A percentile compares a stretch with the other conserved stretches of the same genome.
Evolutionary conservation across 1,140 invertebrate species (phyloP).

Genomic region (Lepidostoma basale): DNA sequence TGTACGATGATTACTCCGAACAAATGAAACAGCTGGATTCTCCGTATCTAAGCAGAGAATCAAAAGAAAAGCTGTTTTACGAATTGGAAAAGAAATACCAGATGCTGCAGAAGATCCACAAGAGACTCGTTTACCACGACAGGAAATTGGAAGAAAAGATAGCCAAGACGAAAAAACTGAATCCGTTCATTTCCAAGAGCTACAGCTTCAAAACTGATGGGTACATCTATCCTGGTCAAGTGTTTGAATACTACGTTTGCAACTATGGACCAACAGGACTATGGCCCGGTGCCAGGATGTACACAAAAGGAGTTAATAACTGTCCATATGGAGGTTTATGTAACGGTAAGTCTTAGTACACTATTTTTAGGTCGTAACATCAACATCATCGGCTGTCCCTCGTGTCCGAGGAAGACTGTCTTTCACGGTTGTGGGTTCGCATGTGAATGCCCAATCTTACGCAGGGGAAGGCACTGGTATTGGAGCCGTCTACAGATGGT

Average conservation of each 20-base stretch:
- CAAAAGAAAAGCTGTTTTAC: slow-evolving; percentile 8
- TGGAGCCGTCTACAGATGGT: no score
- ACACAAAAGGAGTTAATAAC: slow-evolving; percentile 35
- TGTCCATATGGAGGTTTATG: slow-evolving; percentile 32
- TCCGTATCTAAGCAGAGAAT: slow-evolving; percentile 13
- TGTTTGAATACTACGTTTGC: slow-evolving; percentile 49
- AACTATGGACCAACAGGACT: slow-evolving; percentile 59
- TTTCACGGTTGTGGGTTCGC: no score
- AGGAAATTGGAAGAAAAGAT: slow-evolving; percentile 30
- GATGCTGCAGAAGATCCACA: slow-evolving; percentile 23
- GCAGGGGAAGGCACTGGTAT: no score
- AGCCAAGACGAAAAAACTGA: slow-evolving; percentile 35
- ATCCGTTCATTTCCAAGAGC: slow-evolving; percentile 33
- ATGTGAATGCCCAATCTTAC: no score
- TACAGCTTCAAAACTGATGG: slow-evolving; percentile 26
- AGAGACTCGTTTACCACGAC: slow-evolving; percentile 32
- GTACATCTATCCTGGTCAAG: slow-evolving; percentile 25
- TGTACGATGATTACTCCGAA: slow-evolving; percentile 34
- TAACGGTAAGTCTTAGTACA: slow-evolving; percentile 31
- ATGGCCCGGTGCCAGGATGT: slow-evolving; percentile 38
- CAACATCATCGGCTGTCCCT: no score
- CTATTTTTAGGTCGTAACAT: no score
- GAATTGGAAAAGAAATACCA: slow-evolving; percentile 33
- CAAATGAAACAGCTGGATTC: slow-evolving; percentile 11
- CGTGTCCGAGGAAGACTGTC: no score